phyloP scores from a whole-genome alignment of 2,113 vertebrate genomes.

The Albula glossodonta region DNA sequence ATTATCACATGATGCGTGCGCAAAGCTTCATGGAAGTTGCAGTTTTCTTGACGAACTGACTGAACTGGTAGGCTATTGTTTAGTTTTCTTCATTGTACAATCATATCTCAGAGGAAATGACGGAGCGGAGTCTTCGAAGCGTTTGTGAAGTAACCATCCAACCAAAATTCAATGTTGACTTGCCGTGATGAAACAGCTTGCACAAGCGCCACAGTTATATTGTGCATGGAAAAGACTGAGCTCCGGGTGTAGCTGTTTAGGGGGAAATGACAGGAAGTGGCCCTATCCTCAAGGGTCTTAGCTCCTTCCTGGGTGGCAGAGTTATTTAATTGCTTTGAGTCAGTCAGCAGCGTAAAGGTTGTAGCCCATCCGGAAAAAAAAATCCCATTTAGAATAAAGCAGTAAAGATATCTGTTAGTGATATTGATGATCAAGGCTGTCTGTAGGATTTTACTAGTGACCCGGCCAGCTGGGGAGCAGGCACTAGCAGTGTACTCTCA shows the following conservation, averaged over 20 bases:
- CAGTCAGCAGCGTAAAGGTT: background rate
- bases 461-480: too few relatives aligned
- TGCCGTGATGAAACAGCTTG: background rate
- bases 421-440: too few relatives aligned
- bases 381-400: too few relatives aligned
- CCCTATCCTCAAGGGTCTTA: background rate
- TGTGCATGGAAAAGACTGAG: background rate
- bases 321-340: background rate
- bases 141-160: background rate
- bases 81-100: background rate
- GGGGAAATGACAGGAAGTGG: too few relatives aligned
- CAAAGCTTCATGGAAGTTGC: background rate
- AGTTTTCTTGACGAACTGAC: background rate
- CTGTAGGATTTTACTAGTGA: too few relatives aligned
- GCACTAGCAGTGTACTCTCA: too few relatives aligned
- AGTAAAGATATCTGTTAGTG: too few relatives aligned
- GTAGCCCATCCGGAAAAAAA: background rate
- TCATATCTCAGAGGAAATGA: too few relatives aligned
- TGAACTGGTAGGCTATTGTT: background rate
- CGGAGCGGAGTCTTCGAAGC: too few relatives aligned
- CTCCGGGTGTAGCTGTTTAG: too few relatives aligned
- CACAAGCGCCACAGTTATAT: background rate
- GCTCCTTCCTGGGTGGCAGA: background rate
- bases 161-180: background rate
- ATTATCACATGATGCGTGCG: constrained; percentile 24